Base-by-base conservation (phyloP, 2,888 invertebrate species). In the Tiphia femorata region DNA sequence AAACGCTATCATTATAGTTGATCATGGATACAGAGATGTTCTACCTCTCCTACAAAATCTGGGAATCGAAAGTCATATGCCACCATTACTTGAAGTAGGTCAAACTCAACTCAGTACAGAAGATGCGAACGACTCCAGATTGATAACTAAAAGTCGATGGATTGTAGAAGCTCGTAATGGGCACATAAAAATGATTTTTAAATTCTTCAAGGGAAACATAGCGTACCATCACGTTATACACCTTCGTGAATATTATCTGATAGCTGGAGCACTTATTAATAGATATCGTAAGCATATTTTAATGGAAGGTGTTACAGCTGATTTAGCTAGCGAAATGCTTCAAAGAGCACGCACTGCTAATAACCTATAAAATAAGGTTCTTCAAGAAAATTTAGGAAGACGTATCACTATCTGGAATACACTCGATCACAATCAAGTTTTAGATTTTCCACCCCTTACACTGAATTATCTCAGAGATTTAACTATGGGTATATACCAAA, bases 11-110 rank as follows among this genome's bases (percentile, higher is more conserved):
- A 14, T 56, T 2, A 12, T 62, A 40, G 42, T 55, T 3, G 58
- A 62, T 47, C 41, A 53, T 8, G 33, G 58, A 25, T 53, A 55
- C 38, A 6, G 58, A 12, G 50, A 48, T 49, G 33, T 37, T 16
- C 25, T 7, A 3, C 43, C 25, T 14, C 7, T 59, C 7, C 38
- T 64, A 1, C 25, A 43, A 8, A 5, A 25, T 7, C 10, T 54
- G 17, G 55, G 52, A 2, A 49, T 58, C 25, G 16, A 3, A 6
- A 19, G 2, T n/a, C 27, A 19, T 12, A 29, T 43, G 43, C 43
- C 43, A 17, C 12, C 19, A 17, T 8, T 29, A 19, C 12, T 43
- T 7, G 0, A 43, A 29, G 19, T 2, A 3, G 5, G 17, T 2
- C 14, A 42, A 19, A 23, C 25, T 20, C 53, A 41, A 30, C 21